Conservation (phyloP, 1,140 invertebrate species). For the Philotrypesis tridentata region DNA sequence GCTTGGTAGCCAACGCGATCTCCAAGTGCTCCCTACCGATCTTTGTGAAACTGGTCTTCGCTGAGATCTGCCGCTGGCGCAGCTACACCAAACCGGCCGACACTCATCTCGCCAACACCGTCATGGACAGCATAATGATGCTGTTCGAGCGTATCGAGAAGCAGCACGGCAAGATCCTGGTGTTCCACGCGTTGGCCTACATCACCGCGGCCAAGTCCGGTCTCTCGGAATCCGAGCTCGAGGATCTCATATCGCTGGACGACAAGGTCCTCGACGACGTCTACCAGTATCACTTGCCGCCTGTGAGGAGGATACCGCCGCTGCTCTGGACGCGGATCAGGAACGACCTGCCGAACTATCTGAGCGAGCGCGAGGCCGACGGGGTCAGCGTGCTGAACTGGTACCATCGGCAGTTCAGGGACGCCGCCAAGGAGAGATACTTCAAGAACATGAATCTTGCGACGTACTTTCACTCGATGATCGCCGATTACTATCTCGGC, state of each 20-base stretch:
- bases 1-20: slow-evolving; percentile 93
- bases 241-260: slow-evolving; percentile 95
- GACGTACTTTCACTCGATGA: slow-evolving; percentile 96
- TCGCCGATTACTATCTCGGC: slow-evolving; percentile 97
- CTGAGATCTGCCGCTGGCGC: slow-evolving; percentile 96
- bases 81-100: slow-evolving; percentile 96
- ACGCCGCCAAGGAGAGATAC: slow-evolving; percentile 94
- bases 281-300: slow-evolving; percentile 98
- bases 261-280: slow-evolving; percentile 97
- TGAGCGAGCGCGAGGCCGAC: slow-evolving; percentile 96
- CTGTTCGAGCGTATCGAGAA: slow-evolving; percentile 96
- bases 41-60: slow-evolving; percentile 97
- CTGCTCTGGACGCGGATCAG: slow-evolving; percentile 96
- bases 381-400: slow-evolving; percentile 98
- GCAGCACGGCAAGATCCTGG: slow-evolving; percentile 92
- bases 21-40: slow-evolving; percentile 96
- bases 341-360: slow-evolving; percentile 95
- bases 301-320: slow-evolving; percentile 94
- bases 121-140: slow-evolving; percentile 99
- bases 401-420: slow-evolving; percentile 97
- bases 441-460: slow-evolving; percentile 98
- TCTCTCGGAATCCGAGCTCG: slow-evolving; percentile 93
- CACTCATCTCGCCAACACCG: slow-evolving; percentile 92
- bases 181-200: slow-evolving; percentile 95
- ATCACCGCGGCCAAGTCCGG: slow-evolving; percentile 95